Evolutionary conservation across 2,113 vertebrate species (phyloP).

Genomic region (Amphiprion ocellaris): DNA sequence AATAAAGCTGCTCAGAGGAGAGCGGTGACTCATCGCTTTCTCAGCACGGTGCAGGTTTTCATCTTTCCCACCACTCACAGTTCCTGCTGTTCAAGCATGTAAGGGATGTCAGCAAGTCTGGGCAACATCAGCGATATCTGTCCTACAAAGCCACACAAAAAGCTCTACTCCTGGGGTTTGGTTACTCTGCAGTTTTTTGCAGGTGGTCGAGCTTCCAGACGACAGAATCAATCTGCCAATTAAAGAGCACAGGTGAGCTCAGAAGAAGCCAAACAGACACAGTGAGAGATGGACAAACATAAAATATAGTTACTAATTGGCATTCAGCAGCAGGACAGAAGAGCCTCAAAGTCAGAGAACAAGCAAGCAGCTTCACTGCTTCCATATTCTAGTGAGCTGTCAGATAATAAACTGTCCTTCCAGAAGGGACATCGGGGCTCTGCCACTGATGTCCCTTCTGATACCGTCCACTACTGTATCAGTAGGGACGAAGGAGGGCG

Average conservation of each 20-base stretch:
- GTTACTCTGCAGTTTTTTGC: conserved; percentile 46
- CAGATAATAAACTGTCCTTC: neutral
- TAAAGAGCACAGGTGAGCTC: conserved; percentile 52
- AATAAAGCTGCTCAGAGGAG: conserved; percentile 27
- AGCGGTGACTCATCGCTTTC: conserved; percentile 39
- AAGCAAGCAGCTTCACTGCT: neutral
- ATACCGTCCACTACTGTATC: too few relatives aligned
- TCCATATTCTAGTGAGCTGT: neutral
- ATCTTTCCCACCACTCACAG: conserved; percentile 8
- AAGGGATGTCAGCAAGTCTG: neutral
- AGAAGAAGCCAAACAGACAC: conserved; percentile 23
- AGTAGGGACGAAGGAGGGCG: too few relatives aligned
- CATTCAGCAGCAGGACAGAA: neutral
- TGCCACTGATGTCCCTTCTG: too few relatives aligned
- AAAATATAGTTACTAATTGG: conserved; percentile 18
- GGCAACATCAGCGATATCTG: conserved; percentile 3
- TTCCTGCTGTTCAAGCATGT: neutral
- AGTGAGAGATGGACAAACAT: conserved; percentile 29
- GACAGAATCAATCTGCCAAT: conserved; percentile 57
- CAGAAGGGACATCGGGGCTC: neutral
- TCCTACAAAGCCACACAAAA: conserved; percentile 16
- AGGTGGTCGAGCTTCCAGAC: conserved; percentile 47
- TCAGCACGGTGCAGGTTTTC: conserved; percentile 19
- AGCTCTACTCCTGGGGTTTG: conserved; percentile 12
- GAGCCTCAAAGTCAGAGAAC: neutral